These are phyloP conservation scores for Polymixis lichenea DNA, from an alignment of 2,888 invertebrate genomes.

Conservation along the genomic window DNA sequence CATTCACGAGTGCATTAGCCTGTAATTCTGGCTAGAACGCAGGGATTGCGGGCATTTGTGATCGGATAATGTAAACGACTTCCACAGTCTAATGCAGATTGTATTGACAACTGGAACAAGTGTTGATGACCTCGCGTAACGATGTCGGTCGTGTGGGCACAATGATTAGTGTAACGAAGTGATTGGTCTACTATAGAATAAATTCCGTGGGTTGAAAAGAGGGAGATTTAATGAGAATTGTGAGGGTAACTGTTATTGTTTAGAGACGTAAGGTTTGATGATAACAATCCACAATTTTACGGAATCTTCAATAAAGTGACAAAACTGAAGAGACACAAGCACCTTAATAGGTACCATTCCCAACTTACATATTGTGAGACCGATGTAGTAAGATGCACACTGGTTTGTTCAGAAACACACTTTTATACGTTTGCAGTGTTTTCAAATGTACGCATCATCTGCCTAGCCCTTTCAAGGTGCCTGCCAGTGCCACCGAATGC, in stretches of 20 bases:
- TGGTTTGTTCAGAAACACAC: background rate
- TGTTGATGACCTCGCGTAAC: conserved; percentile 30
- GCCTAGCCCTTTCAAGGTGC: too few relatives aligned
- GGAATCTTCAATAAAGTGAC: background rate
- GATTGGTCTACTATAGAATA: too few relatives aligned
- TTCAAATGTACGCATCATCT: too few relatives aligned
- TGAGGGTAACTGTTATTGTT: too few relatives aligned
- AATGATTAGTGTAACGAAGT: conserved; percentile 20
- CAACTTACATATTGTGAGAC: background rate
- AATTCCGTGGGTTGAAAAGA: background rate
- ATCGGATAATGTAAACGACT: conserved; percentile 55
- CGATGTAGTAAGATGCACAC: background rate
- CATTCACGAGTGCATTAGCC: conserved; percentile 36
- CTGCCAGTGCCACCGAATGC: too few relatives aligned
- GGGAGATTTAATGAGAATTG: background rate
- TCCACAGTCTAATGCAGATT: conserved; percentile 27
- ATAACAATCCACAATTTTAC: background rate
- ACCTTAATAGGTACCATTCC: background rate
- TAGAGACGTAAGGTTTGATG: background rate
- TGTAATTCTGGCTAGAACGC: conserved; percentile 41
- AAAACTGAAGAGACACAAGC: background rate
- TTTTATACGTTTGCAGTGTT: too few relatives aligned
- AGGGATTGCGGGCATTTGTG: conserved; percentile 46
- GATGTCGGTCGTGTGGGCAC: conserved; percentile 4
- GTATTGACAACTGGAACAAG: conserved; percentile 47